Evolutionary conservation across 2,113 vertebrate genomes (phyloP).

Genomic region (Amphilophus citrinellus): DNA sequence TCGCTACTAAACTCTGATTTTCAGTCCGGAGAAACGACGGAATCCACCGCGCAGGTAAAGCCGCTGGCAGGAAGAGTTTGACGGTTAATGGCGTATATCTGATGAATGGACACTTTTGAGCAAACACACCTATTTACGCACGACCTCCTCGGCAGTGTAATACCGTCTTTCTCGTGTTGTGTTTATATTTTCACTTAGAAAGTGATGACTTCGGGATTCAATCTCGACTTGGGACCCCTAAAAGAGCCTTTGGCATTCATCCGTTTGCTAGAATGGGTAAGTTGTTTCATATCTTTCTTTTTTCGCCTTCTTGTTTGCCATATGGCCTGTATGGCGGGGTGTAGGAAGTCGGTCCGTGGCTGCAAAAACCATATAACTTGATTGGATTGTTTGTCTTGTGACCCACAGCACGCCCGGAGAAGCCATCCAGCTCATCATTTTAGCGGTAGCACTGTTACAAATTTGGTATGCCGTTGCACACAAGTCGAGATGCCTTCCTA

Average conservation of each 20-base stretch:
- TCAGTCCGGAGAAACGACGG: conserved; percentile 41
- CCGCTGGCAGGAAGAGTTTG: not conserved
- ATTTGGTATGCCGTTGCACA: conserved; percentile 1
- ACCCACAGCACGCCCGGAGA: conserved; percentile 24
- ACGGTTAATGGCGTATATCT: not conserved
- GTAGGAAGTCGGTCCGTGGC: not conserved
- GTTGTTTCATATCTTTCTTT: conserved; percentile 46
- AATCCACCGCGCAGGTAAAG: conserved; percentile 72
- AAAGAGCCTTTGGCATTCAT: conserved; percentile 94
- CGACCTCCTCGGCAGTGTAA: not conserved
- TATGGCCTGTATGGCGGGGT: conserved; percentile 16
- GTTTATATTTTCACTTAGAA: conserved; percentile 60
- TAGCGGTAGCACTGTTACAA: conserved; percentile 26
- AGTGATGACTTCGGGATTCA: conserved; percentile 73
- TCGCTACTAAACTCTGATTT: not conserved
- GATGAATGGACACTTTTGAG: not conserved
- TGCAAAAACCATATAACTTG: conserved; percentile 22
- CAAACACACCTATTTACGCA: conserved; percentile 17
- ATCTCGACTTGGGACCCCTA: conserved; percentile 85
- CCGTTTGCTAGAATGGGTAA: conserved; percentile 92
- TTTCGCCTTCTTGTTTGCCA: not conserved
- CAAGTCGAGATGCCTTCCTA: not conserved
- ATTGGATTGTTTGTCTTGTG: conserved; percentile 61
- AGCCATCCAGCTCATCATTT: conserved; percentile 7
- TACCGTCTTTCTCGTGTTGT: not conserved